These are phyloP conservation scores for Drosophila antonietae DNA, from an alignment of 2,888 invertebrate genomes.

Conservation along the genomic window DNA sequence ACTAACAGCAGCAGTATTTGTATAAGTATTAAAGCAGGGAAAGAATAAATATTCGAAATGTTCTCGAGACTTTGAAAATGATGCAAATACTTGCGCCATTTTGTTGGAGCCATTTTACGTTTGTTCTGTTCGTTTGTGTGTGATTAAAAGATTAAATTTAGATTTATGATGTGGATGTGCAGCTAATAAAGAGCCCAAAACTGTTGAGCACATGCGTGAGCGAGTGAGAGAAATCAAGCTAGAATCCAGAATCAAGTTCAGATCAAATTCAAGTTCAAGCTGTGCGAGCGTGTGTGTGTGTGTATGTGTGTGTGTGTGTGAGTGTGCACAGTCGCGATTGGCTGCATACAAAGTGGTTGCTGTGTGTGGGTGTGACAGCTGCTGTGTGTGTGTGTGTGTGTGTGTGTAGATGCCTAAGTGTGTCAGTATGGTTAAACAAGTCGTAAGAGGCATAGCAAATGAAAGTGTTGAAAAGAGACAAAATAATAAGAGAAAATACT, in stretches of 20 bases:
- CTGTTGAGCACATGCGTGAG: conserved; percentile 33
- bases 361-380: conserved; percentile 26
- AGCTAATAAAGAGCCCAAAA: conserved; percentile 8
- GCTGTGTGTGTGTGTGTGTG: conserved; percentile 16
- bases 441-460: conserved; percentile 67
- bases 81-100: neutral
- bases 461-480: conserved; percentile 43
- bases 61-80: neutral
- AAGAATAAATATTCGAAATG: neutral
- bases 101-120: neutral
- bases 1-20: neutral
- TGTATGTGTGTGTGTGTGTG: conserved; percentile 5
- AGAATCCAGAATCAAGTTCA: conserved; percentile 39
- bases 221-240: conserved; percentile 27
- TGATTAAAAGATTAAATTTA: conserved; percentile 15
- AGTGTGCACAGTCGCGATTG: conserved; percentile 43
- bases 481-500: conserved; percentile 47
- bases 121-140: neutral
- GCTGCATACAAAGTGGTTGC: conserved; percentile 44
- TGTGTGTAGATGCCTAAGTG: conserved; percentile 12
- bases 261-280: conserved; percentile 46
- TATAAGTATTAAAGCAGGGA: neutral
- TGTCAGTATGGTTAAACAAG: conserved; percentile 41
- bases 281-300: conserved; percentile 5
- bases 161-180: conserved; percentile 21